Conservation (phyloP, 2,113 vertebrate species). For the Ancistrus triradiatus region DNA sequence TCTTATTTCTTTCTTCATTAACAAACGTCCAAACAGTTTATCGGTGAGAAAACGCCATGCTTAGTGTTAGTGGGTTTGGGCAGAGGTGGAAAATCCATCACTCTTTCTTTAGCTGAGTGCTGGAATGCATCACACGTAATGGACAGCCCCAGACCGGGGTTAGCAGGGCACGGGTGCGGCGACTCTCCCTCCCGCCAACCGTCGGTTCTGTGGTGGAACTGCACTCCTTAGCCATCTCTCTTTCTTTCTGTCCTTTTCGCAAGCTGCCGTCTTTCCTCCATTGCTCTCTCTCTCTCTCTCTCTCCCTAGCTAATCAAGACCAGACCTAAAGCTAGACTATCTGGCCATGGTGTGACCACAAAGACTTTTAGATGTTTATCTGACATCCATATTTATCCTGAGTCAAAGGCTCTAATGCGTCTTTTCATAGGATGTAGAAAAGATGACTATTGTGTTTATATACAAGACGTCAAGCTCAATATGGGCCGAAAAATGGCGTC, state of each 20-base stretch:
- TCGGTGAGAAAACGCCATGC: too few species aligned
- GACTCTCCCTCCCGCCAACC: conserved; percentile 53
- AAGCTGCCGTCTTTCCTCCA: too few species aligned
- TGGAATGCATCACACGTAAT: too few species aligned
- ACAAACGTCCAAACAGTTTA: too few species aligned
- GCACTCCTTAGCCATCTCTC: neutral
- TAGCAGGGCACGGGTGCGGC: conserved; percentile 46
- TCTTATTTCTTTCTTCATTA: too few species aligned
- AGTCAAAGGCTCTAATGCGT: neutral
- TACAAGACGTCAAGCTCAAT: neutral
- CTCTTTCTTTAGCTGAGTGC: too few species aligned
- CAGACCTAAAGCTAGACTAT: neutral
- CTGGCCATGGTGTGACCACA: neutral
- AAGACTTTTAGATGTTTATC: neutral
- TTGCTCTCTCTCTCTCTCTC: conserved; percentile 7
- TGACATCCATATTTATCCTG: neutral
- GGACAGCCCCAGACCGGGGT: too few species aligned
- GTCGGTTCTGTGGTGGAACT: conserved; percentile 38
- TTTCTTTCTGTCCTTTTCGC: neutral
- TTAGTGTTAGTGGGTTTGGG: too few species aligned
- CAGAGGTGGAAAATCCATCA: too few species aligned
- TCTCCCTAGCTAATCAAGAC: neutral
- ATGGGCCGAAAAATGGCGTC: too few species aligned
- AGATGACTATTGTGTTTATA: neutral
- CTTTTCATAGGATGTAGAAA: neutral